Conservation (phyloP, 1,140 invertebrate species). For the Archegozetes longisetosus region DNA sequence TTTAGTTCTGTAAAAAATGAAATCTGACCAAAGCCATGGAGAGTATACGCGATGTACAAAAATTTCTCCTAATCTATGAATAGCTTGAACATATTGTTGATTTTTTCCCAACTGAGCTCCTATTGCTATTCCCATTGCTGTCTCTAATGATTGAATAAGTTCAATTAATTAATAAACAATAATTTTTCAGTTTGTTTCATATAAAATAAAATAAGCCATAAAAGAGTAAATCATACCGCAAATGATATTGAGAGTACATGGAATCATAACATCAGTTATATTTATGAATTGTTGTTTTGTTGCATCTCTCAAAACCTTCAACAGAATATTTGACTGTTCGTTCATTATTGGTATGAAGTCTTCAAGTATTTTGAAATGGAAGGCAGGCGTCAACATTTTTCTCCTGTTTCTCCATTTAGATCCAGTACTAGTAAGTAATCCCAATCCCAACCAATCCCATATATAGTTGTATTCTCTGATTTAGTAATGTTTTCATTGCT, state of each 20-base stretch:
- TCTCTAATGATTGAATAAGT: constrained; percentile 51
- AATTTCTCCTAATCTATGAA: constrained; percentile 10
- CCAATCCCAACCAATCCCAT: neutral
- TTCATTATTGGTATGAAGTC: constrained; percentile 41
- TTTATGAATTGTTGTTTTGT: constrained; percentile 8
- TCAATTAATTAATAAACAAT: no score
- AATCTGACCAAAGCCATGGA: constrained; percentile 5
- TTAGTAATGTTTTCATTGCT: neutral
- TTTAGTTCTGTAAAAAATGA: constrained; percentile 1
- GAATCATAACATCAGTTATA: constrained; percentile 15
- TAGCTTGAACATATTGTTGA: constrained; percentile 53
- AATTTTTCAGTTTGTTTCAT: no score
- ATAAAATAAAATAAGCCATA: no score
- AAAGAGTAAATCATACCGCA: no score
- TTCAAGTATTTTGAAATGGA: constrained; percentile 44
- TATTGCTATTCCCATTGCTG: constrained; percentile 58
- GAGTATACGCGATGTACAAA: constrained; percentile 15
- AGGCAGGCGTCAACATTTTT: constrained; percentile 46
- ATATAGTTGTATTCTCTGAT: neutral
- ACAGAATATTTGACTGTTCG: constrained; percentile 39
- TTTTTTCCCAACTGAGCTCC: constrained; percentile 46
- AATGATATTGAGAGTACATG: constrained; percentile 19
- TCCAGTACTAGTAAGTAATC: constrained; percentile 48
- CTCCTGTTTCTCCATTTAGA: constrained; percentile 44
- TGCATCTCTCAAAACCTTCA: constrained; percentile 41